Percentiles rank a stretch among this genome's conserved stretches.
Conservation (phyloP, 2,113 vertebrate species). For the Edolisoma coerulescens region DNA sequence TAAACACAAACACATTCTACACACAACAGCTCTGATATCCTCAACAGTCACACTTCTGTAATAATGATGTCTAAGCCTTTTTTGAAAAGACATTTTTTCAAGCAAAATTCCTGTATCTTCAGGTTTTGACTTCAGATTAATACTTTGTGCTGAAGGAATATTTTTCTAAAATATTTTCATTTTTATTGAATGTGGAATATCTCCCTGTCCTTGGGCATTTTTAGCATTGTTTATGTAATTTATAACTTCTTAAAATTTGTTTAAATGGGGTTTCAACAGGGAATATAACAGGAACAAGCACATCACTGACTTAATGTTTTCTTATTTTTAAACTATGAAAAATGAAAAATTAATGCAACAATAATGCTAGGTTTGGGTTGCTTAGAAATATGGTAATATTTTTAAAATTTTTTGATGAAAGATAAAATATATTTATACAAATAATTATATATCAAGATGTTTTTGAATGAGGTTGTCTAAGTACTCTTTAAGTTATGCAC, state of each 20-base stretch:
- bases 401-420: not conserved
- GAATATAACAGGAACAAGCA: not conserved
- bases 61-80: not conserved
- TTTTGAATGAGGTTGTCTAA: not conserved
- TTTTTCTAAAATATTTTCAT: not conserved
- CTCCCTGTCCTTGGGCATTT: not conserved
- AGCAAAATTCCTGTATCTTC: not conserved
- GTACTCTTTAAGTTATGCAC: not conserved
- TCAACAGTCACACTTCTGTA: not conserved
- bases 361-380: not conserved
- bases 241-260: not conserved
- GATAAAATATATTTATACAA: not conserved
- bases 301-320: not conserved
- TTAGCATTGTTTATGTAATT: not conserved
- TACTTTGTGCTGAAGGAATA: not conserved
- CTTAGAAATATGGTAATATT: not conserved
- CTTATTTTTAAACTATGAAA: not conserved
- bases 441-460: not conserved
- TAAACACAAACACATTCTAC: not conserved
- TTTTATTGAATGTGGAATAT: not conserved
- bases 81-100: not conserved
- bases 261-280: not conserved
- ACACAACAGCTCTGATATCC: not conserved
- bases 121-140: not conserved
- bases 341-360: not conserved